Evolutionary conservation across 2,797 vertebrate genomes (phyloP).

Genomic region (Hydrocynus forskahlii): DNA sequence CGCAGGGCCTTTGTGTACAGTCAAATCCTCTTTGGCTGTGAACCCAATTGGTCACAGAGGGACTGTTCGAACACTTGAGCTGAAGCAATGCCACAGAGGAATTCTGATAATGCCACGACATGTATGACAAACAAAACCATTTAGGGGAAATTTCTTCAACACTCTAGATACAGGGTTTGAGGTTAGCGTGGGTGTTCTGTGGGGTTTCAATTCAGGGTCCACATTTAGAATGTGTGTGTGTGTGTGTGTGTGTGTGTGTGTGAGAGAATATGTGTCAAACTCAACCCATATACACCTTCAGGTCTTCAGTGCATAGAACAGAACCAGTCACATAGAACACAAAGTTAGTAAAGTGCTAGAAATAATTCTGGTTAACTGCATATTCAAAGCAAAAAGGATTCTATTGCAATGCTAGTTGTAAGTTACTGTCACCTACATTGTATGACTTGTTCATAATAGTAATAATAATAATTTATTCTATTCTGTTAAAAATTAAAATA

Average conservation of each 20-base stretch:
- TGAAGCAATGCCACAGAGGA: not conserved
- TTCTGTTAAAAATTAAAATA: not conserved
- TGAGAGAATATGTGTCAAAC: slow-evolving; percentile 8
- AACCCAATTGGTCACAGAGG: slow-evolving; percentile 32
- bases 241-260: not conserved
- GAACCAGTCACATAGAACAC: too few species aligned
- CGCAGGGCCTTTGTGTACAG: slow-evolving; percentile 16
- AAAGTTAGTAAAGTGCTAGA: not conserved
- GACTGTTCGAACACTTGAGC: slow-evolving; percentile 17
- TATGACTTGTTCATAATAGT: not conserved
- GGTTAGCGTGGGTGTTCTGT: slow-evolving; percentile 40
- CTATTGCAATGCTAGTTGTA: not conserved
- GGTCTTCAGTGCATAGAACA: not conserved
- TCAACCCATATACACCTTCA: not conserved
- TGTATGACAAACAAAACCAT: slow-evolving; percentile 42
- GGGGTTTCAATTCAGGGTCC: slow-evolving; percentile 33
- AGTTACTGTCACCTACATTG: not conserved
- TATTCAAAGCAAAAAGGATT: not conserved
- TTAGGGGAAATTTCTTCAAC: slow-evolving; percentile 41
- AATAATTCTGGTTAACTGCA: not conserved
- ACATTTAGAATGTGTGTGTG: slow-evolving; percentile 12
- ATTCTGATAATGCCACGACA: slow-evolving; percentile 19
- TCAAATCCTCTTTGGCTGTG: slow-evolving; percentile 26
- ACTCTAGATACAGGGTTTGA: slow-evolving; percentile 15
- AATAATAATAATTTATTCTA: too few species aligned